phyloP scores from a whole-genome alignment of 1,140 invertebrate genomes.

The Bombus waltoni region DNA sequence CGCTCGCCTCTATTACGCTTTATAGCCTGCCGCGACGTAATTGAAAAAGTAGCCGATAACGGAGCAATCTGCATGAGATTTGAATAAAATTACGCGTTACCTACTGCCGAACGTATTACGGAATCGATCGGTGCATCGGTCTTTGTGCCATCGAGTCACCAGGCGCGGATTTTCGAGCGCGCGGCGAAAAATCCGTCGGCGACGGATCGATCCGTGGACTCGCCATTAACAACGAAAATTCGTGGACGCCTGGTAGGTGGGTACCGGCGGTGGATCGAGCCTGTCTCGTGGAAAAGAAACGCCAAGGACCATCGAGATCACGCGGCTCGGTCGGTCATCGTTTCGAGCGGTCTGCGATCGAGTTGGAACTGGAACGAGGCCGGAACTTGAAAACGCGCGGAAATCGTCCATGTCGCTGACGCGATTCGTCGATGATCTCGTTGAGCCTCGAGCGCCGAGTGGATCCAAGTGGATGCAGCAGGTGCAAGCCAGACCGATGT shows the following conservation, averaged over 20 bases:
- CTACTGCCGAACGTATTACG: slow-evolving; percentile 52
- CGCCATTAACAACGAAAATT: too few relatives aligned
- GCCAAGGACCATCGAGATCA: too few relatives aligned
- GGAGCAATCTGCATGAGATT: slow-evolving; percentile 68
- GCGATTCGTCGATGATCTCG: slow-evolving; percentile 11
- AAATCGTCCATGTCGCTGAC: neutral
- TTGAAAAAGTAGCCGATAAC: slow-evolving; percentile 72
- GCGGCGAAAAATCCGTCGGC: neutral
- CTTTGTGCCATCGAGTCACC: slow-evolving; percentile 20
- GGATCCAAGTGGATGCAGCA: slow-evolving; percentile 35
- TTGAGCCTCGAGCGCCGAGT: slow-evolving; percentile 29
- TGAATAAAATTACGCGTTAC: slow-evolving; percentile 68
- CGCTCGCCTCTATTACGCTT: slow-evolving; percentile 59
- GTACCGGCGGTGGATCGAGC: neutral
- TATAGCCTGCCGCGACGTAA: slow-evolving; percentile 65
- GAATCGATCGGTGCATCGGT: slow-evolving; percentile 48
- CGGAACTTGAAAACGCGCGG: slow-evolving; percentile 12
- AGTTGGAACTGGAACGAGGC: neutral
- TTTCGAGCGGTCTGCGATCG: too few relatives aligned
- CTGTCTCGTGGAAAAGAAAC: too few relatives aligned
- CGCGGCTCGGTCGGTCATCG: too few relatives aligned
- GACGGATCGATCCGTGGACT: neutral
- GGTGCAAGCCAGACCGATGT: neutral
- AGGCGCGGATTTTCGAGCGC: slow-evolving; percentile 2
- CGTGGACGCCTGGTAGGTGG: neutral